These are phyloP conservation scores for Phthorimaea operculella DNA, from an alignment of 1,140 invertebrate genomes.

Conservation along the genomic window DNA sequence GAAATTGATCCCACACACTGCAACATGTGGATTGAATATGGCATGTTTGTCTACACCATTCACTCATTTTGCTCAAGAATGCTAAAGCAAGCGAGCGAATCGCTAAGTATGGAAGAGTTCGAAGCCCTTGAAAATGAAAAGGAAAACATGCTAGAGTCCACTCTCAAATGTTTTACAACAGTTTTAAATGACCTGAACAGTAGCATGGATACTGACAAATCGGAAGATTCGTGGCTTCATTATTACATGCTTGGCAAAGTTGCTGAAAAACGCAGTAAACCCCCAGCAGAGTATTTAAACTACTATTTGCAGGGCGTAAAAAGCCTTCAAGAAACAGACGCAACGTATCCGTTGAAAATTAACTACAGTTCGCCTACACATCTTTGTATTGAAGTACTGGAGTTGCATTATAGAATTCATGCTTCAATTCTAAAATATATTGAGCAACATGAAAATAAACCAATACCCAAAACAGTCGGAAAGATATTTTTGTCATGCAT, in stretches of 20 bases:
- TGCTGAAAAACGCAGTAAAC: constrained; percentile 81
- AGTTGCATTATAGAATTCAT: constrained; percentile 86
- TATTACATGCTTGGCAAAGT: constrained; percentile 96
- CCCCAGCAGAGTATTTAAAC: constrained; percentile 78
- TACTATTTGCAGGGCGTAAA: constrained; percentile 82
- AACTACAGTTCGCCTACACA: constrained; percentile 85
- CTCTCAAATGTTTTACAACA: constrained; percentile 80
- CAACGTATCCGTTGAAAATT: constrained; percentile 88
- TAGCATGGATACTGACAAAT: constrained; percentile 65
- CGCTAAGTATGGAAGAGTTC: constrained; percentile 82
- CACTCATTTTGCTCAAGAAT: constrained; percentile 88
- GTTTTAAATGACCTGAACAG: constrained; percentile 72
- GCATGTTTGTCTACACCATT: constrained; percentile 86
- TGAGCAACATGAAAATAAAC: constrained; percentile 73
- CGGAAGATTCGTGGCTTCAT: constrained; percentile 87
- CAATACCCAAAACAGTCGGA: constrained; percentile 53
- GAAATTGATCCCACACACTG: constrained; percentile 76
- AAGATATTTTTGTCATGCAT: constrained; percentile 57
- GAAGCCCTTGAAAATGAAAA: constrained; percentile 79
- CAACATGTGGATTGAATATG: constrained; percentile 90
- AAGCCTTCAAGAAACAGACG: constrained; percentile 82
- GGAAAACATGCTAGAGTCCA: constrained; percentile 80
- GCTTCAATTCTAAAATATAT: constrained; percentile 87
- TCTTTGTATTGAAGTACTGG: constrained; percentile 89
- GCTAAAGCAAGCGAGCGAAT: constrained; percentile 82